Evolutionary conservation across 2,797 vertebrate species (phyloP).

Genomic region (Catharus ustulatus): DNA sequence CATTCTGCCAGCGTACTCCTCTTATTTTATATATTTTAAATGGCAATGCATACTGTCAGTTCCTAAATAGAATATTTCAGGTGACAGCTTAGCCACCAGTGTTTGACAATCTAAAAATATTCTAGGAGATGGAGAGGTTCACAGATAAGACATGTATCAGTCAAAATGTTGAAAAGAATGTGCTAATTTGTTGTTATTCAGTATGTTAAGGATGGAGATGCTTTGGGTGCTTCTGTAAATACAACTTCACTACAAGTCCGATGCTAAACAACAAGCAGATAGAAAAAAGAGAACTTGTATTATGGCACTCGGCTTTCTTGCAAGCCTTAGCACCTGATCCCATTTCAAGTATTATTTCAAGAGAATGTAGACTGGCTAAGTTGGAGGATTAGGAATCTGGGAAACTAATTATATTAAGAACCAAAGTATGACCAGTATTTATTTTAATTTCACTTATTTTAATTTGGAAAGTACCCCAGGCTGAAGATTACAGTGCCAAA

Average conservation of each 20-base stretch:
- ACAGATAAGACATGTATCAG: neutral
- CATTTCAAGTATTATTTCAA: neutral
- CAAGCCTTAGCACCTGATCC: neutral
- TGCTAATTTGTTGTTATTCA: neutral
- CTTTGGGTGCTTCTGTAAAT: neutral
- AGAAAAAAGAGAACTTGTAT: neutral
- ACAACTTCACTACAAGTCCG: neutral
- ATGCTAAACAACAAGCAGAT: neutral
- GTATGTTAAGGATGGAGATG: neutral
- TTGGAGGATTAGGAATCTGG: neutral
- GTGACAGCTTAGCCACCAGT: neutral
- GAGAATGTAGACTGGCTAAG: neutral
- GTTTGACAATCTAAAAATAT: neutral
- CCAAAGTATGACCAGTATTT: neutral
- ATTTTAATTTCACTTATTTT: neutral
- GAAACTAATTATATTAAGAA: neutral
- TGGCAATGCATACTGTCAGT: neutral
- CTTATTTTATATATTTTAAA: neutral
- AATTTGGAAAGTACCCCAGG: neutral
- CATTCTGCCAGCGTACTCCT: neutral
- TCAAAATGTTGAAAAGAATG: neutral
- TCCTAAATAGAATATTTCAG: neutral
- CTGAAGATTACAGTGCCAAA: neutral
- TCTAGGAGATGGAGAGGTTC: neutral
- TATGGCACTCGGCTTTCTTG: neutral